Evolutionary conservation across 2,888 invertebrate species (phyloP).

Genomic region (Sicus ferrugineus): DNA sequence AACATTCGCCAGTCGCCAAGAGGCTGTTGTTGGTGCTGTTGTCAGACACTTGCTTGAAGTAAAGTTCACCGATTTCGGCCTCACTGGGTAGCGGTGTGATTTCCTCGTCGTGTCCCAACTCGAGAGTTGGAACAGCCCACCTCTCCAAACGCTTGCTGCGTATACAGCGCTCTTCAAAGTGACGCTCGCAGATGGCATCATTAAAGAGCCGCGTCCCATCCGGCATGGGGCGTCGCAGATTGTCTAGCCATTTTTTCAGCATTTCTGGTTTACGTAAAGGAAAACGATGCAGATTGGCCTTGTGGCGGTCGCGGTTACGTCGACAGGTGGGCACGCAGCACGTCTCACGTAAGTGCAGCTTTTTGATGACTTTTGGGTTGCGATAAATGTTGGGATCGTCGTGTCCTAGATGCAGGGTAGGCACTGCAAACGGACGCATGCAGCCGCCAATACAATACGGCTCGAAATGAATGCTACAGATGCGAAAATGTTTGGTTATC

Average conservation of each 20-base stretch:
- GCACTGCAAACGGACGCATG: conserved; percentile 59
- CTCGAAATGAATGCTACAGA: conserved; percentile 57
- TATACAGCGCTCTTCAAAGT: conserved; percentile 57
- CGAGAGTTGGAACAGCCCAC: conserved; percentile 55
- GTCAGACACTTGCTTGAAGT: conserved; percentile 41
- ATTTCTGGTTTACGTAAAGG: conserved; percentile 52
- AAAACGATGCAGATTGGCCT: conserved; percentile 57
- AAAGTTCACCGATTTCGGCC: conserved; percentile 54
- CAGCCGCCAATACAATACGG: conserved; percentile 58
- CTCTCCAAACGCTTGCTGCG: conserved; percentile 58
- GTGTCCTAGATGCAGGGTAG: conserved; percentile 54
- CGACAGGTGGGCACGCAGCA: conserved; percentile 56
- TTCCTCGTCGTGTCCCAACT: conserved; percentile 50
- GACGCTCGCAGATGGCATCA: conserved; percentile 58
- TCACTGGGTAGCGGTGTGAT: conserved; percentile 50
- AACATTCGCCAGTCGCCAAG: conserved; percentile 57
- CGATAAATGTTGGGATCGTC: conserved; percentile 56
- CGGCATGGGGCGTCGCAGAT: conserved; percentile 53
- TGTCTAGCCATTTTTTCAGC: conserved; percentile 56
- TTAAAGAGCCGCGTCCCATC: conserved; percentile 57
- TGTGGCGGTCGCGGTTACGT: conserved; percentile 56
- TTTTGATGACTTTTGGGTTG: conserved; percentile 59
- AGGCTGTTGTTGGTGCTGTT: conserved; percentile 45
- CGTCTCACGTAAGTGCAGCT: conserved; percentile 56
- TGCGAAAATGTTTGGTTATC: conserved; percentile 56